Evolutionary conservation across 2,797 vertebrate genomes (phyloP).

Genomic region (Cetoscarus ocellatus): DNA sequence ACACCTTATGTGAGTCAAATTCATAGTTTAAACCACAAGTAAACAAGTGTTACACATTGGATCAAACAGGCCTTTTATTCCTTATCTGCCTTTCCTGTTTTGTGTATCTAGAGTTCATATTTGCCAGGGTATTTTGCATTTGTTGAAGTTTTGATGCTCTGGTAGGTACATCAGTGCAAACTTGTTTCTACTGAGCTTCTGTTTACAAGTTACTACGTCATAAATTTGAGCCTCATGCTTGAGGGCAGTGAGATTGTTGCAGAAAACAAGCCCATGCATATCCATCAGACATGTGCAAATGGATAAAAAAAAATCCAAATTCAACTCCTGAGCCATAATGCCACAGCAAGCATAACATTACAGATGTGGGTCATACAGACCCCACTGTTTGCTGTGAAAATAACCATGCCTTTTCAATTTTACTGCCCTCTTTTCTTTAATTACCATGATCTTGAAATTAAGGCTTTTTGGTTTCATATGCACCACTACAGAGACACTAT

Average conservation of each 20-base stretch:
- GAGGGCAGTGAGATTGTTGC: background rate
- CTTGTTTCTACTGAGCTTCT: too few relatives aligned
- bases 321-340: background rate
- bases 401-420: background rate
- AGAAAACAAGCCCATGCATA: background rate
- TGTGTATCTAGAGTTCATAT: background rate
- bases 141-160: background rate
- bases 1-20: background rate
- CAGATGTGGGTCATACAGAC: background rate
- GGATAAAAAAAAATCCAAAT: background rate
- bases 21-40: too few relatives aligned
- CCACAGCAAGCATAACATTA: background rate
- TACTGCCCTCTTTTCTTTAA: background rate
- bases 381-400: background rate
- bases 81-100: background rate
- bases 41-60: background rate
- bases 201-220: background rate
- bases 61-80: background rate
- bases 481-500: background rate
- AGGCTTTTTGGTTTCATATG: background rate
- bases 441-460: background rate
- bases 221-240: background rate
- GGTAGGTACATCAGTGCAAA: background rate
- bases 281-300: constrained; percentile 22
- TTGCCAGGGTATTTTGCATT: background rate